Evolutionary conservation across 1,140 invertebrate species (phyloP).

Genomic region (Scaptomyza pallida): DNA sequence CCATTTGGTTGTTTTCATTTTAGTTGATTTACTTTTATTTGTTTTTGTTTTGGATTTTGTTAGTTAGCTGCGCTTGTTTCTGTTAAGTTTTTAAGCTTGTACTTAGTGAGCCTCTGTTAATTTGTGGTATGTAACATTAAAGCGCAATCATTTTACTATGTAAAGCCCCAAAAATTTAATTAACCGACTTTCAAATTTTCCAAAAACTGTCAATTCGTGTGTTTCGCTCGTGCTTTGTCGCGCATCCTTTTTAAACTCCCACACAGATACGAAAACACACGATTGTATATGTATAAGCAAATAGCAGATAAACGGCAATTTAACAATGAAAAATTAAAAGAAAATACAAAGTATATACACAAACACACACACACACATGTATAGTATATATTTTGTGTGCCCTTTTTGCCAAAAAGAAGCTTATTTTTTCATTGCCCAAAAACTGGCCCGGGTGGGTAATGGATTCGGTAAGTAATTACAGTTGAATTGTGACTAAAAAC

Average conservation of each 20-base stretch:
- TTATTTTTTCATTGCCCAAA: conserved; percentile 53
- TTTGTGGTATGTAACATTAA: too few relatives aligned
- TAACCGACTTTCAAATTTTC: too few relatives aligned
- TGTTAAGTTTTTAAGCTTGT: too few relatives aligned
- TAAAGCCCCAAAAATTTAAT: too few relatives aligned
- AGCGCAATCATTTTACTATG: too few relatives aligned
- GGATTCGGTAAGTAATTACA: conserved; percentile 77
- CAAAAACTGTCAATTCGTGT: too few relatives aligned
- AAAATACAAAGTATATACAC: conserved; percentile 65
- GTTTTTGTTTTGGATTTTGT: too few relatives aligned
- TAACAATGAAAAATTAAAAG: conserved; percentile 82
- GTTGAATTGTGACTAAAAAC: conserved; percentile 77
- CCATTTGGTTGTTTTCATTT: too few relatives aligned
- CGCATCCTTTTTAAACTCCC: conserved; percentile 32
- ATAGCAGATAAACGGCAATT: conserved; percentile 72
- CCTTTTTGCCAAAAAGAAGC: conserved; percentile 55
- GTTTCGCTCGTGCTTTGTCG: conserved; percentile 28
- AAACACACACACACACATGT: too few relatives aligned
- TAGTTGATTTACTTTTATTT: too few relatives aligned
- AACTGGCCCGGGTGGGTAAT: conserved; percentile 38
- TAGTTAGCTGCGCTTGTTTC: too few relatives aligned
- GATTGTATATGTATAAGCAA: conserved; percentile 32
- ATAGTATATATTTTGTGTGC: conserved; percentile 23
- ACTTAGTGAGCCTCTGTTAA: too few relatives aligned
- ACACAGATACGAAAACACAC: conserved; percentile 1